A percentile compares a stretch with the other conserved stretches of the same genome.
Evolutionary conservation across 2,888 invertebrate genomes (phyloP).

Genomic region (Sisyra nigra): DNA sequence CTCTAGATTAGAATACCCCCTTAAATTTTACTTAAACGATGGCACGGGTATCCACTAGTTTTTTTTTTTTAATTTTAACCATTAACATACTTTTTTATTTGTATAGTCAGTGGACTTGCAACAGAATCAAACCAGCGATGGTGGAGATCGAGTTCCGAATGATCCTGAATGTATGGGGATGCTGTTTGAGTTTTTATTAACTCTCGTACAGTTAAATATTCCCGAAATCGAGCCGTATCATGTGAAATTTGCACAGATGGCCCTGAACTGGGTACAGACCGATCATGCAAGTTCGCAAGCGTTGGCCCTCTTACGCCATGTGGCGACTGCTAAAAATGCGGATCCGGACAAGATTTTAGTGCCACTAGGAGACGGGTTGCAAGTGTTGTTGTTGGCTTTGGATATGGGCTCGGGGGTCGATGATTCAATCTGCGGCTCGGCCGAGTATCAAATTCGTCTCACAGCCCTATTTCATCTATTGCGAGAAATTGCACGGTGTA

Average conservation of each 20-base stretch:
- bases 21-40: too few species aligned
- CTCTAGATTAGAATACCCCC: too few species aligned
- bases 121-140: constrained; percentile 14
- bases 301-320: constrained; percentile 25
- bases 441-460: constrained; percentile 25
- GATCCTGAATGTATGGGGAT: constrained; percentile 31
- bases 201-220: constrained; percentile 28
- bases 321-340: constrained; percentile 22
- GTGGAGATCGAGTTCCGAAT: constrained; percentile 15
- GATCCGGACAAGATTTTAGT: constrained; percentile 19
- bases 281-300: constrained; percentile 29
- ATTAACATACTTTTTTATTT: too few species aligned
- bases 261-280: constrained; percentile 31
- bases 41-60: too few species aligned
- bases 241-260: constrained; percentile 25
- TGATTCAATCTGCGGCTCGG: constrained; percentile 15
- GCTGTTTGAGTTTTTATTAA: constrained; percentile 32
- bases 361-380: constrained; percentile 22
- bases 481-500: constrained; percentile 26
- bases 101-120: neutral
- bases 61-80: too few species aligned
- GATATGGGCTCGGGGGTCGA: constrained; percentile 20
- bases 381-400: constrained; percentile 26
- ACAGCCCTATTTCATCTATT: constrained; percentile 32
- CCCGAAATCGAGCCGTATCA: constrained; percentile 25